Base-by-base conservation (phyloP, 2,888 invertebrate species). In the Nineta flava region DNA sequence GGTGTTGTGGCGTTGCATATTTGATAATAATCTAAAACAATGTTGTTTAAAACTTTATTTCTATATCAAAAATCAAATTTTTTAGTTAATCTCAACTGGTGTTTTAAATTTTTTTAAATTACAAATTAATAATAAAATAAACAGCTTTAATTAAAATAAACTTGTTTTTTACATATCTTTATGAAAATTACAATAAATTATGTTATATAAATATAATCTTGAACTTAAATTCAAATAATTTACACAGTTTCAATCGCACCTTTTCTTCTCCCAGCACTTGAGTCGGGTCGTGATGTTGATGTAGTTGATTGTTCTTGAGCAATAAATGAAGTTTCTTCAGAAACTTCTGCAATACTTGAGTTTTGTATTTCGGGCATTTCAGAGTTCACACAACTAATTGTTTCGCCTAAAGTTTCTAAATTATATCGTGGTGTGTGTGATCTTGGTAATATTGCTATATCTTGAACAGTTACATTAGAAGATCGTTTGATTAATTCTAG, bases 311-410 rank as follows among this genome's bases (percentile, higher is more conserved):
- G 67, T 48, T 73, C 73, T 21, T 66, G 64, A 2, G 79, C 81
- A 53, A 86, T 86, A 61, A 87, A 87, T 0, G 86, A 86, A 0
- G 87, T 87, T 60, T 87, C 87, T 62, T 82, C 84, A 0, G 85
- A 85, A n/a, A 61, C 66, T 59, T 26, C 59, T 48, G 47, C 59
- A 41, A 49, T 51, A 54, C 41, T 21, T 48, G 34, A 59, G 9
- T 50, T 26, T 16, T 38, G 40, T 15, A 46, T 13, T 50, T 52
- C 54, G 52, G 54, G 50, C 54, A 57, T 52, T 52, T 57, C 57
- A 42, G 50, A 62, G 43, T 51, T 52, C 19, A 50, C 15, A 47
- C 43, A 41, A 13, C 40, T 41, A 26, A 46, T 9, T 17, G 3
- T 9, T 40, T 32, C 43, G 13, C 19, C 26, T 44, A 17, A 15